Evolutionary conservation across 37 sponge, comb jelly and placozoan species (phyloP), one percentile per base, ranked within the genome.

Genomic region (Hexactinellida sp.): DNA sequence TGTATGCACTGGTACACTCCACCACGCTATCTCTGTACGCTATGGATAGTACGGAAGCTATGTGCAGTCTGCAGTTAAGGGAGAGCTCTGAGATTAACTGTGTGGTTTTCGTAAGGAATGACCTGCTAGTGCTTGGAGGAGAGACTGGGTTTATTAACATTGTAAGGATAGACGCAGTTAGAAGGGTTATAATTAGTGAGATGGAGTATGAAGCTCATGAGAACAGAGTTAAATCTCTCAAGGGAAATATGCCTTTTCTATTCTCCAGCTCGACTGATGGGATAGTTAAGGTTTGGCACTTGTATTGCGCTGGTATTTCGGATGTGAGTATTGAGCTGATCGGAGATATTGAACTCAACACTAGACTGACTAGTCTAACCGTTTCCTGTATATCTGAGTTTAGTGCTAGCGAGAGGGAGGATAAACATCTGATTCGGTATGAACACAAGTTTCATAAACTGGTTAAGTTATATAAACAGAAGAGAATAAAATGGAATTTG

Each of bases 181-280:
- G 10, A 13, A n/a, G 34, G 30, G 25, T 25, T 63, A 28, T 25
- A n/a, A n/a, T 28, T 21, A n/a, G 34, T 25, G 76, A 63, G 30
- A n/a, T 3, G 3, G 76, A 63, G 76, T 63, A 21, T 63, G 76
- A 25, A 63, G 76, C 76, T 21, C 76, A 63, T 63, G 76, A 63
- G 34, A n/a, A 63, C 13, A 63, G 76, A 63, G 76, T 63, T 63
- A 63, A 63, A 63, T 63, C 76, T 32, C 76, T 63, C 34, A 63
- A 63, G 13, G 76, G 76, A 63, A 63, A 23, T 63, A 3, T 63
- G 5, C 76, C 76, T 7, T 63, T 63, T 23, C 34, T 63, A 25
- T 63, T 63, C 76, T 63, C 76, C 3, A 63, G 76, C 34, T 63
- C 76, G 1, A 25, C 76, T 21, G 76, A 63, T 63, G 76, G 76